These are phyloP conservation scores for Habrosyne pyritoides DNA, from an alignment of 2,888 invertebrate genomes.

Conservation along the genomic window DNA sequence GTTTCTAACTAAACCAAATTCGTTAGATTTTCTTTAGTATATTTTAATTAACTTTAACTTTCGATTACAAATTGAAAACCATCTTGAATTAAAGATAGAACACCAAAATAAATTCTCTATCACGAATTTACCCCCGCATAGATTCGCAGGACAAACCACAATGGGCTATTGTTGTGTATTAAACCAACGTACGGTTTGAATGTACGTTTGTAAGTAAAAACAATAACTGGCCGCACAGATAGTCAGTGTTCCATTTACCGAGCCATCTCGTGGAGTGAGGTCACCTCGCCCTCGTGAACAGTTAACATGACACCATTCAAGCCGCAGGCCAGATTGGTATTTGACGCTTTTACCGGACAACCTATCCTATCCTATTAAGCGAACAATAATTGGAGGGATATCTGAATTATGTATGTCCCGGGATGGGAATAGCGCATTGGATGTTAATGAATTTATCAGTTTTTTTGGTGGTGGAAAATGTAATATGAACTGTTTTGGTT, in stretches of 20 bases:
- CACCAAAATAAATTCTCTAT: not conserved
- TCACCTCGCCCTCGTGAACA: conserved; percentile 5
- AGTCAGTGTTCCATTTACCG: conserved; percentile 37
- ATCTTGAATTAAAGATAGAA: too few species aligned
- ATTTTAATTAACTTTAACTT: too few species aligned
- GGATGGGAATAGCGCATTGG: not conserved
- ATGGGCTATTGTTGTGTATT: conserved; percentile 12
- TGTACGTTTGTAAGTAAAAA: conserved; percentile 38
- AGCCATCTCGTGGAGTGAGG: conserved; percentile 18
- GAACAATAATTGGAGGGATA: conserved; percentile 3
- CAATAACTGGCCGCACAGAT: conserved; percentile 51
- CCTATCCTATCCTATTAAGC: conserved; percentile 1
- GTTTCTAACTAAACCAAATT: too few species aligned
- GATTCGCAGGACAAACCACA: conserved; percentile 4
- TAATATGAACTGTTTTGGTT: too few species aligned
- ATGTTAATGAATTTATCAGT: not conserved
- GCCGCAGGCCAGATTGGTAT: not conserved
- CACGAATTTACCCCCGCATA: not conserved
- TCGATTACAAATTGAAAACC: too few species aligned
- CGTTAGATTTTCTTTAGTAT: too few species aligned
- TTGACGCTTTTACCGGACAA: not conserved
- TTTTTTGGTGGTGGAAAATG: not conserved
- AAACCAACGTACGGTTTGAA: conserved; percentile 14
- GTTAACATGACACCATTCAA: conserved; percentile 4
- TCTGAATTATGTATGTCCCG: not conserved